phyloP scores from a whole-genome alignment of 2,888 invertebrate species.

The Dasypogon diadema region DNA sequence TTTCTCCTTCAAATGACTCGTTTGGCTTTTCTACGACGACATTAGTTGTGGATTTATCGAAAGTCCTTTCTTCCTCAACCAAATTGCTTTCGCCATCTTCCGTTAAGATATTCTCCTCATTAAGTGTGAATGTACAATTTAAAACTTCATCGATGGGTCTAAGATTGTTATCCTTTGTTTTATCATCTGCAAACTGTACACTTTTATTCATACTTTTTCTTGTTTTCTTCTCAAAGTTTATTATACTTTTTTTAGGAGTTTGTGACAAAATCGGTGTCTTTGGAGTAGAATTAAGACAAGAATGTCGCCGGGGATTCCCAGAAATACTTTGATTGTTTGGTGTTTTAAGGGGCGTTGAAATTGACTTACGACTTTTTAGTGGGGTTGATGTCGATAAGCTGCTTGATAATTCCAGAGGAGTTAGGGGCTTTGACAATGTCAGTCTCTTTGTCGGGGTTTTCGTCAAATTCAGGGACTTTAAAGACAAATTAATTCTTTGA shows the following conservation, averaged over 20 bases:
- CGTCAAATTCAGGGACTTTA: neutral
- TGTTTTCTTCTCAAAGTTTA: neutral
- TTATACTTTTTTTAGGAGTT: neutral
- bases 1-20: too few species aligned
- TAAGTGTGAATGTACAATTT: slow-evolving; percentile 22
- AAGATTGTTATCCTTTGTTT: neutral
- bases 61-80: neutral
- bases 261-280: neutral
- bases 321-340: neutral
- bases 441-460: neutral
- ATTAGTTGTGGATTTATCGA: too few species aligned
- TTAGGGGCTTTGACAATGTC: neutral
- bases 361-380: neutral
- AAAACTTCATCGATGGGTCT: neutral
- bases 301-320: neutral
- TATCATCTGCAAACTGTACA: neutral
- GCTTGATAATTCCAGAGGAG: neutral
- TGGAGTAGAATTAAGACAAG: neutral
- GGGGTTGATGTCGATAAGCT: neutral
- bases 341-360: neutral
- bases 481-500: neutral
- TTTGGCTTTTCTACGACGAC: too few species aligned
- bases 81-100: neutral
- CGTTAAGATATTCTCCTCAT: neutral
- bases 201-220: neutral